Base-by-base conservation (phyloP, 2,888 invertebrate species). In the Resseliella maxima region DNA sequence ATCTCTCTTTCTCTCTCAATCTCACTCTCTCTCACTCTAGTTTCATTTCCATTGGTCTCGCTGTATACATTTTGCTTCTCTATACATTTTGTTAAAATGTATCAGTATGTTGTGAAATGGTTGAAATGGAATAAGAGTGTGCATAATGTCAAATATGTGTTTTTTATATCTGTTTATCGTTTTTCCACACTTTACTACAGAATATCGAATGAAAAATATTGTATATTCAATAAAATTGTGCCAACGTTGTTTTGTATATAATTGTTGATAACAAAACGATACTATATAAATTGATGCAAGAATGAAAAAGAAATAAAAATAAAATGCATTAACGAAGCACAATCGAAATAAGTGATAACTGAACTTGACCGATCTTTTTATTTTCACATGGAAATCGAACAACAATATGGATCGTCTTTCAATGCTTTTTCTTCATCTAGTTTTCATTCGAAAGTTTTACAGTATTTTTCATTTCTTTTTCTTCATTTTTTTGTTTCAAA, bases 101-200 rank as follows among this genome's bases (percentile, higher is more conserved):
- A 72, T 72, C 72, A 31, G 31, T 72, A 31, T 72, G 72, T 72
- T n/a, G 31, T 72, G 15, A 31, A 72, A 72, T 31, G 72, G 31
- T 15, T 12, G 2, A 72, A 27, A 72, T 72, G 27, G 72, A 1
- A 24, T 0, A 24, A 15, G 72, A 31, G 72, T 72, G 72, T 72
- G 72, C 72, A 72, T 31, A 72, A 72, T 72, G 72, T 72, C 72
- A 72, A 72, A 31, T 31, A 72, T 72, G 15, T 72, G 72, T 72
- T 72, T 72, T 72, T 72, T 72, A 59, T 72, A 31, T 72, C 35
- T 31, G 18, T 31, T 72, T 72, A 3, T 72, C 12, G 31, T 72
- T 27, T 59, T 59, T 18, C 72, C n/a, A 12, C 31, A 72, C 31
- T 72, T 72, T 72, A 15, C 31, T 18, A 72, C 72, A 72, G 72